A percentile compares a stretch with the other conserved stretches of the same genome.
These are phyloP conservation scores for Megaptera novaeangliae DNA, from an alignment of 2,113 vertebrate genomes.

Conservation along the genomic window DNA sequence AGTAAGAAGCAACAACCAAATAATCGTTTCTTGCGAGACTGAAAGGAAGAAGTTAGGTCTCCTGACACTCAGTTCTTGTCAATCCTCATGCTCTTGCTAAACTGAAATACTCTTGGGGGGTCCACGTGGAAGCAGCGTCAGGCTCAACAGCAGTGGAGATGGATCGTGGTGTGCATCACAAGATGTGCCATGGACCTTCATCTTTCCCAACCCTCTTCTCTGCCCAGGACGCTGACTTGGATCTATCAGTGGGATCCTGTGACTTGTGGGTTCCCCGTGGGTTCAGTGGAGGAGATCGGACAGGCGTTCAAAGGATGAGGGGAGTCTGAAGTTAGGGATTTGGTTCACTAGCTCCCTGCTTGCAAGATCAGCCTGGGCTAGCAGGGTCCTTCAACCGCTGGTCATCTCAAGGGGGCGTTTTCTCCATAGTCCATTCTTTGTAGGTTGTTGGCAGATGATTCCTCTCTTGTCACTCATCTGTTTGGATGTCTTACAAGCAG, in stretches of 20 bases:
- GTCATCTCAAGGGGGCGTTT: too few relatives aligned
- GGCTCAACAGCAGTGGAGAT: fast-evolving
- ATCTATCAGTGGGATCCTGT: fast-evolving
- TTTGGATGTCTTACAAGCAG: background rate
- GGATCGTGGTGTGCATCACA: fast-evolving
- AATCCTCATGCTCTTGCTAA: background rate
- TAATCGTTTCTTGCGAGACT: background rate
- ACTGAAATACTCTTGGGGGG: background rate
- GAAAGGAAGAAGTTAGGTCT: background rate
- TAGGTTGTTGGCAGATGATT: too few relatives aligned
- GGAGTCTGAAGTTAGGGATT: background rate
- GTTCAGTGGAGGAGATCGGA: fast-evolving
- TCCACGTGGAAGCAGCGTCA: background rate
- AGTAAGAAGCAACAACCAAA: background rate
- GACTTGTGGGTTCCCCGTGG: background rate
- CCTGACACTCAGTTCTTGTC: background rate
- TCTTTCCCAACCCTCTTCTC: too few relatives aligned
- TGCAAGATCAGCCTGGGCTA: background rate
- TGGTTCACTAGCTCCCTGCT: background rate
- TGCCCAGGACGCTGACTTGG: background rate
- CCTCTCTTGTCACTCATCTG: too few relatives aligned
- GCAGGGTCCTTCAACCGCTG: background rate
- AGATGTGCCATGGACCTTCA: background rate
- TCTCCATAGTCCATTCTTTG: too few relatives aligned
- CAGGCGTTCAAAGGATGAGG: background rate